Evolutionary conservation across 2,113 vertebrate species (phyloP).

Genomic region (Ochotona curzoniae): DNA sequence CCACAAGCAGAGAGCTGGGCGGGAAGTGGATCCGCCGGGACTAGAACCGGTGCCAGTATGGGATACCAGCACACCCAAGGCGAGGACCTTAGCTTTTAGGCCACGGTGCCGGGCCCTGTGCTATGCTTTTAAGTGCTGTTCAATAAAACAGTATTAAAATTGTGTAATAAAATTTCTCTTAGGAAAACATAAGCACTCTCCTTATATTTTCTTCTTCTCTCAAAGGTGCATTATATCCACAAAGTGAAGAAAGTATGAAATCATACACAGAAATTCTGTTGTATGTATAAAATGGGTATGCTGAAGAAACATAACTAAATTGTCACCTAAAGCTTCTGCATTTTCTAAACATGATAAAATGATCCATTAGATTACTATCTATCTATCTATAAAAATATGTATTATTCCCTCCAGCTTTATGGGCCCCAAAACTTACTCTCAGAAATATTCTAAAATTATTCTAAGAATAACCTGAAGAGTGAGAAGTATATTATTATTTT

Average conservation of each 20-base stretch:
- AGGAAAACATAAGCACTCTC: constrained; percentile 54
- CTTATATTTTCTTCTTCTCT: constrained; percentile 34
- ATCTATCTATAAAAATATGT: no score
- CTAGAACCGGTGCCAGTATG: no score
- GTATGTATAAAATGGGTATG: constrained; percentile 41
- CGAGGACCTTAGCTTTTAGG: no score
- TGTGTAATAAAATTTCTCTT: constrained; percentile 59
- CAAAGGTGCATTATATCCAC: background rate
- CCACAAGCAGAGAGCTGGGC: no score
- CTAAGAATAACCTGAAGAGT: background rate
- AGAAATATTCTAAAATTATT: background rate
- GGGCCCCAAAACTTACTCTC: background rate
- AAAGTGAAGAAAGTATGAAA: constrained; percentile 48
- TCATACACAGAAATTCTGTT: background rate
- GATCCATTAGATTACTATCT: constrained; percentile 36
- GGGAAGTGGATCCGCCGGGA: no score
- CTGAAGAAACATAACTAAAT: background rate
- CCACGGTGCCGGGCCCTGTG: no score
- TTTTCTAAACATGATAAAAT: constrained; percentile 1
- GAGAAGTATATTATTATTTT: constrained; percentile 21
- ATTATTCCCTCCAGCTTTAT: background rate
- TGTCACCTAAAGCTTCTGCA: constrained; percentile 34
- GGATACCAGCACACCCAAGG: no score
- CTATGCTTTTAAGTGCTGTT: constrained; percentile 66
- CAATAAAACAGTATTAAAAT: constrained; percentile 55